Percentiles rank a stretch among this genome's conserved stretches.
phyloP scores from a whole-genome alignment of 2,888 invertebrate genomes.

The Agrilus mali region DNA sequence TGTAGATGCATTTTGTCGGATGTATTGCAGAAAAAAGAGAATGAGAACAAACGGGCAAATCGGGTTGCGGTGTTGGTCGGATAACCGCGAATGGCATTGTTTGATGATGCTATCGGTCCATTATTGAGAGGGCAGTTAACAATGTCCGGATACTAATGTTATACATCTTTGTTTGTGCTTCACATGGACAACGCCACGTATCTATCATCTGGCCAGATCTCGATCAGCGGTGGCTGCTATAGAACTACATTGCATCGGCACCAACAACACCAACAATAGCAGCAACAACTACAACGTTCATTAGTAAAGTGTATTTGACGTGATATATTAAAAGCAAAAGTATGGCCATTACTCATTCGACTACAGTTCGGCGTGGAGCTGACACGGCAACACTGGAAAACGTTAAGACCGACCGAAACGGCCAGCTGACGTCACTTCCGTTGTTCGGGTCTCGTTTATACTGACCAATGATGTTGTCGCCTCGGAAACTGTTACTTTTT shows the following conservation, averaged over 20 bases:
- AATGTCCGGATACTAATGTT: constrained; percentile 15
- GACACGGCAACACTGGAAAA: constrained; percentile 12
- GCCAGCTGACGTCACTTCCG: too few species aligned
- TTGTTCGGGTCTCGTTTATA: too few species aligned
- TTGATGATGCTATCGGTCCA: constrained; percentile 29
- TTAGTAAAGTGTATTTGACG: constrained; percentile 28
- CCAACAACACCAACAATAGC: too few species aligned
- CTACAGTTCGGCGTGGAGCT: constrained; percentile 19
- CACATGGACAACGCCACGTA: constrained; percentile 3
- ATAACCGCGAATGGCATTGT: constrained; percentile 30
- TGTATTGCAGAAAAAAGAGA: too few species aligned
- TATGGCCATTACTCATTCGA: constrained; percentile 26
- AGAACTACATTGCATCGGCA: too few species aligned
- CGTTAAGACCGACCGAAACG: too few species aligned
- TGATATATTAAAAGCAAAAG: constrained; percentile 23
- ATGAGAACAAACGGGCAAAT: too few species aligned
- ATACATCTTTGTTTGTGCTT: constrained; percentile 4
- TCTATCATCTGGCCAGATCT: constrained; percentile 2
- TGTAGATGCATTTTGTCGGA: too few species aligned
- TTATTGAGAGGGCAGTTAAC: constrained; percentile 30
- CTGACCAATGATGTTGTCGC: too few species aligned
- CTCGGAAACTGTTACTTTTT: constrained; percentile 17
- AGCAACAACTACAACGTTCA: constrained; percentile 18
- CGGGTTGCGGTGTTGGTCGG: constrained; percentile 19
- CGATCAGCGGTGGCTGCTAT: too few species aligned